phyloP scores from a whole-genome alignment of 1,140 invertebrate genomes.

The Drosophila lacteicornis region DNA sequence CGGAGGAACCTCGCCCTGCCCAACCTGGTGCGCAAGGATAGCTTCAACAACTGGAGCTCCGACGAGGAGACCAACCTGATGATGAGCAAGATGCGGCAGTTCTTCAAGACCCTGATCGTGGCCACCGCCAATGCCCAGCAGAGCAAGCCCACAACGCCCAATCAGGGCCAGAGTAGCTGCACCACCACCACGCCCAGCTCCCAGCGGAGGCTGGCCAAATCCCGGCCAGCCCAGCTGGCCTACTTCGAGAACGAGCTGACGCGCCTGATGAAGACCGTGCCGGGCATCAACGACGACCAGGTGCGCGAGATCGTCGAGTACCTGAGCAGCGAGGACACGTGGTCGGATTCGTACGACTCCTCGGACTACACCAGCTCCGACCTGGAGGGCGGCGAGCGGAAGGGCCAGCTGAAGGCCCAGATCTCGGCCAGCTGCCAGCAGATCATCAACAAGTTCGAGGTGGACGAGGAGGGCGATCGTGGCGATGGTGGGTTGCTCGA shows the following conservation, averaged over 20 bases:
- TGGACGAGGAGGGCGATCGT: conserved; percentile 85
- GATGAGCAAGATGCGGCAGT: conserved; percentile 97
- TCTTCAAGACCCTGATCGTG: conserved; percentile 94
- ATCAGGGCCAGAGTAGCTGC: conserved; percentile 81
- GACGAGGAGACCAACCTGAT: conserved; percentile 97
- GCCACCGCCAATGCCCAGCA: conserved; percentile 87
- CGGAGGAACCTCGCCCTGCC: conserved; percentile 66
- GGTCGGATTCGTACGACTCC: conserved; percentile 96
- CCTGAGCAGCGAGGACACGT: conserved; percentile 95
- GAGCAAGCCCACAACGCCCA: conserved; percentile 85
- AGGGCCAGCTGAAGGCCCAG: conserved; percentile 92
- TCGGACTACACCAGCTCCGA: conserved; percentile 96
- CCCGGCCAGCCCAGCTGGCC: conserved; percentile 91
- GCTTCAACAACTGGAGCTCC: conserved; percentile 96
- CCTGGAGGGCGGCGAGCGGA: conserved; percentile 89
- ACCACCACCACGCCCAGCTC: conserved; percentile 86
- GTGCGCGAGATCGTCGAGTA: conserved; percentile 96
- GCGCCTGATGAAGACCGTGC: conserved; percentile 95
- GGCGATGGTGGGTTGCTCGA: conserved; percentile 87
- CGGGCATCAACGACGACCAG: conserved; percentile 94
- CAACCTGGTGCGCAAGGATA: conserved; percentile 89
- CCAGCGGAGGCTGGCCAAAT: conserved; percentile 76
- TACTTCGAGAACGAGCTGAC: conserved; percentile 96
- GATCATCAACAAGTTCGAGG: conserved; percentile 94
- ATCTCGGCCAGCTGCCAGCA: conserved; percentile 94